Evolutionary conservation across 2,888 invertebrate genomes (phyloP), one percentile per base, ranked within the genome.

Genomic region (Mythimna pallens): DNA sequence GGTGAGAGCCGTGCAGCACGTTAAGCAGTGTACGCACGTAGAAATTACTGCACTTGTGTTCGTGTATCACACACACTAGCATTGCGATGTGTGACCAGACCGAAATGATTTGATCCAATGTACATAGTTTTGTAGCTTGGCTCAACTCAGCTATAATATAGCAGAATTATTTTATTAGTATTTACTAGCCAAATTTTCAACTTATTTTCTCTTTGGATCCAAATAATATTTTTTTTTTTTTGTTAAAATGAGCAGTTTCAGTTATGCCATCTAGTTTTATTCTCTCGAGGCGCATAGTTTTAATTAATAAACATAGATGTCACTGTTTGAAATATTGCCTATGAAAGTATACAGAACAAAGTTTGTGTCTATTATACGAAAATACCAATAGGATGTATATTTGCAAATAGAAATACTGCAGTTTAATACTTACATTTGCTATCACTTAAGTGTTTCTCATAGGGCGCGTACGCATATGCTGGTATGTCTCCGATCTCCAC

Each of bases 371-470:
- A 25, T 25, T 25, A n/a, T n/a, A 34, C 10, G n/a, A 47, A 57
- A 57, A 57, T 57, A 17, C 17, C 3, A 20, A 57, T 30, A 30
- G 0, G 2, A 3, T 20, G 2, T 30, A 20, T 57, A 30, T 57
- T 57, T 17, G 17, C n/a, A n/a, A n/a, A 52, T n/a, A 50, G 50
- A 47, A 17, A 50, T 52, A 52, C 47, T 47, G 47, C 17, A 17
- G 17, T 47, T n/a, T 47, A 47, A 14, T 52, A 94, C 95, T 94
- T 92, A 97, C 97, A 95, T 93, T 96, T 97, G 72, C 94, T 96
- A 70, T 93, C 90, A 77, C 92, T 93, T 55, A 97, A 93, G 88
- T 97, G 97, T 57, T 93, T 92, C 87, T 97, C 97, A 70, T 97
- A 95, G 0, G 96, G 95, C 36, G 93, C 94, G 61, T 89, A 87